phyloP scores from a whole-genome alignment of 1,140 invertebrate species.

The Argopecten irradians region DNA sequence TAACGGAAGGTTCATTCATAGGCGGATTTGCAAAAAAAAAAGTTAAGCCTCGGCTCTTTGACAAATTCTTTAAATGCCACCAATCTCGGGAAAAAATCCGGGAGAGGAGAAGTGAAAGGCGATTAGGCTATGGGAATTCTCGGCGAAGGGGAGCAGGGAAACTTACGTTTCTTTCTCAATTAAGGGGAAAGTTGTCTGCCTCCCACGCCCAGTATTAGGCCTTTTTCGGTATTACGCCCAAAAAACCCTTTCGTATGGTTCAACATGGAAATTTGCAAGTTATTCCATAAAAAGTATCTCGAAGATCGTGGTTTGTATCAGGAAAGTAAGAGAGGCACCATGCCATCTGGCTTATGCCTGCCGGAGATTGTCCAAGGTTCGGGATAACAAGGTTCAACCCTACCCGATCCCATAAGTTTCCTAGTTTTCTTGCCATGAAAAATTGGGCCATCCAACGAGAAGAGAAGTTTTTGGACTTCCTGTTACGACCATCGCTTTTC shows the following conservation, averaged over 20 bases:
- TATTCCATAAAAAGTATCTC: slow-evolving; percentile 53
- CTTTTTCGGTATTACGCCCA: slow-evolving; percentile 52
- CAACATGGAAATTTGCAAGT: slow-evolving; percentile 60
- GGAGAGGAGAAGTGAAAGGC: slow-evolving; percentile 31
- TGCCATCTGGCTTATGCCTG: slow-evolving; percentile 44
- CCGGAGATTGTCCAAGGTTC: slow-evolving; percentile 25
- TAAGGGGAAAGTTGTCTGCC: slow-evolving; percentile 40
- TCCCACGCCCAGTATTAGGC: slow-evolving; percentile 51
- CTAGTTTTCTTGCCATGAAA: slow-evolving; percentile 48
- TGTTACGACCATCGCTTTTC: slow-evolving; percentile 34
- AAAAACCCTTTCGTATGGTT: slow-evolving; percentile 54
- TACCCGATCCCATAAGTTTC: slow-evolving; percentile 51
- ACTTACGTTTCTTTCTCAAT: slow-evolving; percentile 38
- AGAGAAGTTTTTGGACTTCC: slow-evolving; percentile 52
- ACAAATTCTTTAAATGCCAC: no score
- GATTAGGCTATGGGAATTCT: no score
- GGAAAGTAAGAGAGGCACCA: neutral
- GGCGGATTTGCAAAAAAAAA: no score
- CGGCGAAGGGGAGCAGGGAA: no score
- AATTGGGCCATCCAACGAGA: slow-evolving; percentile 51
- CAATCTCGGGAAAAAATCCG: no score
- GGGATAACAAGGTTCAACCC: slow-evolving; percentile 32
- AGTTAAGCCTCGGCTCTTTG: no score
- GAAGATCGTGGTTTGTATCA: slow-evolving; percentile 47
- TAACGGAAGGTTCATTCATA: no score